Percentiles rank a stretch among this genome's conserved stretches.
phyloP scores from a whole-genome alignment of 1,140 invertebrate genomes.

The Pemphigus obesinymphae region DNA sequence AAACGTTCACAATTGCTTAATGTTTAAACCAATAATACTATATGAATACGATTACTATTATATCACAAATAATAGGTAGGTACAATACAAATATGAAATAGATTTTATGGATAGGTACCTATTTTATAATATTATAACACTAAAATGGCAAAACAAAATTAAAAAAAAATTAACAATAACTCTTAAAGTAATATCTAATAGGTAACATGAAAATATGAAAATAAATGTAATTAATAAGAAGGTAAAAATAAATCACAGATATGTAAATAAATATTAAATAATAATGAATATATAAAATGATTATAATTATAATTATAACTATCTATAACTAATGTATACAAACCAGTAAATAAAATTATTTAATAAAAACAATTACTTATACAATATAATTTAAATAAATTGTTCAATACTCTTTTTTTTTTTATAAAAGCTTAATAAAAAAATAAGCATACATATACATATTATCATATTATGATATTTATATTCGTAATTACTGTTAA shows the following conservation, averaged over 20 bases:
- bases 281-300: too few relatives aligned
- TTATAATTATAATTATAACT: too few relatives aligned
- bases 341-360: too few relatives aligned
- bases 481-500: neutral
- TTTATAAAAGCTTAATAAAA: too few relatives aligned
- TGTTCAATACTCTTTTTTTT: too few relatives aligned
- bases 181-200: neutral
- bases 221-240: neutral
- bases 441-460: too few relatives aligned
- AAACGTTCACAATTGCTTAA: neutral
- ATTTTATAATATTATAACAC: neutral
- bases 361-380: too few relatives aligned
- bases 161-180: neutral
- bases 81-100: neutral
- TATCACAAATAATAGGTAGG: neutral
- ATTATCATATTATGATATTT: too few relatives aligned
- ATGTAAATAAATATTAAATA: neutral
- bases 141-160: neutral
- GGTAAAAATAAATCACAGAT: constrained; percentile 9
- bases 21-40: neutral
- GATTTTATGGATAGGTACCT: neutral
- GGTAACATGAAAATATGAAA: neutral
- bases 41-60: neutral
- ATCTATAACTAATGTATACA: too few relatives aligned
- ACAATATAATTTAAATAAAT: too few relatives aligned